Evolutionary conservation across 2,797 vertebrate genomes (phyloP), one percentile per base, ranked within the genome.

Genomic region (Leucoraja ocellata): DNA sequence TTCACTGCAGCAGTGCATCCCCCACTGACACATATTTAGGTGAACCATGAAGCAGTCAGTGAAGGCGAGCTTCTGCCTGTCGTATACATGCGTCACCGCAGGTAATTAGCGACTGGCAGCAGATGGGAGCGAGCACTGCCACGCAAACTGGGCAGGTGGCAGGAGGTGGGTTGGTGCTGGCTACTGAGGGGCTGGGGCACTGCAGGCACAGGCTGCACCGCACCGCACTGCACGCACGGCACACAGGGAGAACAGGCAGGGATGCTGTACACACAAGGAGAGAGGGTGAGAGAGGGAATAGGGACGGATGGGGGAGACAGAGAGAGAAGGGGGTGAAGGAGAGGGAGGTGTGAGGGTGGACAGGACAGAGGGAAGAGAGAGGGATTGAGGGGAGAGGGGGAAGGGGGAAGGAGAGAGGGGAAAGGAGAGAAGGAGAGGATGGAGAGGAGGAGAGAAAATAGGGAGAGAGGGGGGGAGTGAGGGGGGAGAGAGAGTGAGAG

Each of bases 381-480:
- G 63, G 68, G 65, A 68, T 16, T 21, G 14, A 36, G 63, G 63
- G 16, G 6, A 36, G 14, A 18, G 1, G 36, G 32, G n/a, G 32
- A 32, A 32, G 36, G n/a, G 61, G 1, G n/a, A 88, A 13, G 18
- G 7, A 36, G 1, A n/a, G n/a, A 61, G 81, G 32, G 46, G n/a
- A 88, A 9, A 68, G 81, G 73, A 32, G 36, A 16, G 68, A 8
- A 79, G 28, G 71, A 18, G 36, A 23, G 32, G 23, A 5, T 32
- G 4, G 68, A n/a, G 36, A 63, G 32, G 6, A 39, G n/a, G n/a
- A n/a, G 28, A 93, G 61, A 93, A 93, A 58, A 93, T 14, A 9
- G 46, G 68, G 91, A 93, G 28, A 93, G n/a, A n/a, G n/a, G 71
- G 61, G 4, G 91, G 4, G 23, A 93, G 91, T 71, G 91, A 10